Conservation (phyloP, 1,140 invertebrate species). For the Drosophila truncata region DNA sequence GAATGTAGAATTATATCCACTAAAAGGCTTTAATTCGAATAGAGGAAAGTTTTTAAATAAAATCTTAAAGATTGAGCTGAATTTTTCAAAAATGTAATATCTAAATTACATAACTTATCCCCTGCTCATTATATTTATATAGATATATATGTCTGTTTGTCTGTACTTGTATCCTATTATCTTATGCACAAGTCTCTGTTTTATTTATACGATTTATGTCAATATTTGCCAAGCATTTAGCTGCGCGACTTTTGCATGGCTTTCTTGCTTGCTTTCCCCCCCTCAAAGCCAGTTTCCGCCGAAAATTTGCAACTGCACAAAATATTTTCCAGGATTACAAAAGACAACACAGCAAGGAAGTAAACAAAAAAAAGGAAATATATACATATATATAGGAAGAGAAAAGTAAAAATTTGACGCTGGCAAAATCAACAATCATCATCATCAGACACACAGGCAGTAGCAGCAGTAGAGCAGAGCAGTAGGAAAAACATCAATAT, state of each 20-base stretch:
- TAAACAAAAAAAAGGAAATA: background rate
- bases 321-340: conserved; percentile 47
- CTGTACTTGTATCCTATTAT: conserved; percentile 34
- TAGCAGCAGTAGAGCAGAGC: background rate
- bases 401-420: conserved; percentile 5
- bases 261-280: background rate
- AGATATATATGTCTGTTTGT: background rate
- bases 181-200: conserved; percentile 62
- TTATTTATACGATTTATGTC: conserved; percentile 70
- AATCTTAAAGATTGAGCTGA: no score
- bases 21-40: conserved; percentile 17
- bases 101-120: background rate
- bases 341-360: conserved; percentile 25
- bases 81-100: background rate
- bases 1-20: conserved; percentile 13
- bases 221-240: conserved; percentile 77
- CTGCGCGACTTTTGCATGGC: conserved; percentile 36
- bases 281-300: background rate
- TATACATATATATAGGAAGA: background rate
- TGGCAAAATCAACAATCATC: conserved; percentile 43
- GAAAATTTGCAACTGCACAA: conserved; percentile 4
- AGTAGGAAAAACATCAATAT: conserved; percentile 8
- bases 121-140: background rate
- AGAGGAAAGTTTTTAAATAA: background rate
- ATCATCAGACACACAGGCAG: background rate